Evolutionary conservation across 2,888 invertebrate genomes (phyloP).

Genomic region (Abscondita cerata): DNA sequence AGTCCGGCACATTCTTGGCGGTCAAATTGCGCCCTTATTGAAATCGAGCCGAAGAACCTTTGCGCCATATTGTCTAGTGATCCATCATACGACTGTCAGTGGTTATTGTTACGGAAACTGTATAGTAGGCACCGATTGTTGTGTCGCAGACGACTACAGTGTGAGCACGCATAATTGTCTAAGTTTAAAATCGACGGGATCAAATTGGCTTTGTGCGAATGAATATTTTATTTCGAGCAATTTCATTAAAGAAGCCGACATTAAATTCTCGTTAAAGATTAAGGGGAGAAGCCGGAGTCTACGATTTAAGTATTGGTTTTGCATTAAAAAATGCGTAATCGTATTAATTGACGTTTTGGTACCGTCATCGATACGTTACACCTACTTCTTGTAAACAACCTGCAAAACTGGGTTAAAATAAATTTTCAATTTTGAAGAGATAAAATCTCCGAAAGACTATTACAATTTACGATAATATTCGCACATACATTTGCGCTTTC

Average conservation of each 20-base stretch:
- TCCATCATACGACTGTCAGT: conserved; percentile 59
- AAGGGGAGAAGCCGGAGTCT: conserved; percentile 24
- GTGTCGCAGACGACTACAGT: conserved; percentile 50
- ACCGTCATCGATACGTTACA: background rate
- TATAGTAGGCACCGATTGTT: conserved; percentile 54
- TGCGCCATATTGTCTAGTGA: conserved; percentile 58
- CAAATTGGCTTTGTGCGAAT: conserved; percentile 58
- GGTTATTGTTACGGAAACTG: conserved; percentile 59
- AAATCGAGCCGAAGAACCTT: conserved; percentile 41
- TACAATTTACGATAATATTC: conserved; percentile 41
- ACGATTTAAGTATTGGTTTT: background rate
- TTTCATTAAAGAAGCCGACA: conserved; percentile 52
- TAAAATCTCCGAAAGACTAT: background rate
- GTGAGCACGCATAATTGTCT: conserved; percentile 59
- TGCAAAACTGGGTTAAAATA: background rate
- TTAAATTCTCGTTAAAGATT: conserved; percentile 56
- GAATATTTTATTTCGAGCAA: conserved; percentile 56
- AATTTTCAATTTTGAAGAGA: background rate
- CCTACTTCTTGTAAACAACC: background rate
- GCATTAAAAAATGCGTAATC: conserved; percentile 15
- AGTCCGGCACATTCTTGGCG: conserved; percentile 39
- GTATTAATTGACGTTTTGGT: background rate
- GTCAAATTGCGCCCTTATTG: conserved; percentile 48
- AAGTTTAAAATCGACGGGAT: conserved; percentile 55
- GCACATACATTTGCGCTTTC: conserved; percentile 40